Base-by-base conservation (phyloP, 2,888 invertebrate genomes). In the Agrochola litura region DNA sequence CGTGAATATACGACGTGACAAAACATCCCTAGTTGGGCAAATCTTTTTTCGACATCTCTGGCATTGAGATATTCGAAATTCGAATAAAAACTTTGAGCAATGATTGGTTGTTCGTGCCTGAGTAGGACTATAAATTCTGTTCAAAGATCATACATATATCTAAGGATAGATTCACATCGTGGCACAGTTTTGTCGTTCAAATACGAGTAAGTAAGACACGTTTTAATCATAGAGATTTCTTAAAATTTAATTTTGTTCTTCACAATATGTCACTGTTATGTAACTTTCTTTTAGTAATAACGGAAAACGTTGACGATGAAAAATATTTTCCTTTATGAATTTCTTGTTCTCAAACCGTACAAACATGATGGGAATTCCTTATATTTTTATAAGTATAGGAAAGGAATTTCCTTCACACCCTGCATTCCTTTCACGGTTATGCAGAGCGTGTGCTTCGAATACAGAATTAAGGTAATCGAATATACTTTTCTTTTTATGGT, bases 401-500 rank as follows among this genome's bases (percentile, higher is more conserved):
- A 73, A 68, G 66, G 63, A 76, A 83, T 77, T 76, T 73, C 46
- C 68, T 81, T 78, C 79, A 72, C 79, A 79, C 75, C 56, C 73
- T 37, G 58, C 66, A 65, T 69, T 74, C 81, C 77, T 82, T 86
- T 81, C 81, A 83, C 85, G 81, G 84, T 79, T 86, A 85, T 83
- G 73, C 74, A 77, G 79, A 66, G 83, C 76, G 83, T 90, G 85
- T 85, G 80, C 81, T 79, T 71, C 77, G 88, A 87, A 90, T 90
- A 79, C 78, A 49, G 74, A 75, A 78, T 82, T 82, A 85, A 76
- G 77, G 82, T 80, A 84, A 87, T 82, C 83, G 79, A 85, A 84
- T 87, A 87, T 72, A 79, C 79, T 81, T 63, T 54, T 74, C 69
- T 86, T 77, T 89, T 86, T 89, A 90, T 86, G 79, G 76, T 69